Evolutionary conservation across 2,113 vertebrate species (phyloP), one percentile per base, ranked within the genome.

Genomic region (Paradoxurus hermaphroditus): DNA sequence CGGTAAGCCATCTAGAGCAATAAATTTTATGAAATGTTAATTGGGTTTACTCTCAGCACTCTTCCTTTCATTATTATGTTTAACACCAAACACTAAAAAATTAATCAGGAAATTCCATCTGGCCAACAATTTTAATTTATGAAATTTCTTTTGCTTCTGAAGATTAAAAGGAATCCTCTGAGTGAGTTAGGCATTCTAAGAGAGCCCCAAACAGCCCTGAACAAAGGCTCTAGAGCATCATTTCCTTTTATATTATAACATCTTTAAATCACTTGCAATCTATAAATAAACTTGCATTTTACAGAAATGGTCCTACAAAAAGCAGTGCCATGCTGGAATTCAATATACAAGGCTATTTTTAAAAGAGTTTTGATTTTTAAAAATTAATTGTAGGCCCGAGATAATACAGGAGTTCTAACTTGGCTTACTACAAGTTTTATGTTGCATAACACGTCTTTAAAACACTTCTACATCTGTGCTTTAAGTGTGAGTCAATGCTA

Each of bases 41-140:
- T 93, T 87, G 67, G 92, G 63, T 73, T 98, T 96, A 94, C 78
- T 88, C 95, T 95, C 75, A 96, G 83, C 92, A 97, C 90, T 97
- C 94, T 85, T 84, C 49, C 87, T 94, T 91, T 97, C 34, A 94
- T 96, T 98, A 97, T 87, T 97, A 49, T 72, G 77, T 96, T 97
- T 95, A 96, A 95, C 91, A 97, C 92, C 87, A 97, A 95, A 95
- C 95, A 97, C 77, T 96, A 95, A 95, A 98, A 98, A 95, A 95
- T 98, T 98, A 98, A 98, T 97, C 97, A 98, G 72, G 75, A 98
- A 97, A 94, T 98, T 98, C 97, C 97, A 98, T 94, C 92, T 98
- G 96, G 96, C 96, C 90, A 98, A 97, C 70, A 85, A 95, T 97
- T 98, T 98, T 91, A 97, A 97, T 97, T 98, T 46, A 78, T 96